These are phyloP conservation scores for Colinus virginianus DNA, from an alignment of 2,113 vertebrate genomes.

Conservation along the genomic window DNA sequence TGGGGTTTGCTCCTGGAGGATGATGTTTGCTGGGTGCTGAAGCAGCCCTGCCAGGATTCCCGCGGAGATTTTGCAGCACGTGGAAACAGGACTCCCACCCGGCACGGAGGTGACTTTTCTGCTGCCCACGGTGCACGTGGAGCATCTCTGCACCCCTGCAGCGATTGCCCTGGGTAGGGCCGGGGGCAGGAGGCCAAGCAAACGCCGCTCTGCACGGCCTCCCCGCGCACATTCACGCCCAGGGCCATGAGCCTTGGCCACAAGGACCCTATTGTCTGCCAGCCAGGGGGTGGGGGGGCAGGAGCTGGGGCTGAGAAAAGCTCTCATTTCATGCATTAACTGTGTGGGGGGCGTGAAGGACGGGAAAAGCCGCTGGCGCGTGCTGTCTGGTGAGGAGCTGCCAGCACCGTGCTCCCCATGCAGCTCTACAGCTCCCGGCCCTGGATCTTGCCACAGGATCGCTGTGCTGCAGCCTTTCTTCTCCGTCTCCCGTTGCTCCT, in stretches of 20 bases:
- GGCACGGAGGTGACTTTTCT: neutral
- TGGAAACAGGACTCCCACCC: neutral
- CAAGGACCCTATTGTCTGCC: neutral
- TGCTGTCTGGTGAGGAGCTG: neutral
- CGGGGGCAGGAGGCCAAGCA: slow-evolving; percentile 24
- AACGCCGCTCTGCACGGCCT: rapidly evolving
- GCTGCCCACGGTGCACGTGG: neutral
- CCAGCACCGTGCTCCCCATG: rapidly evolving
- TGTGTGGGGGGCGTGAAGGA: neutral
- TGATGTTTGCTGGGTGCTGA: neutral
- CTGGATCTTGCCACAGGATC: neutral
- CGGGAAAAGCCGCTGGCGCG: neutral
- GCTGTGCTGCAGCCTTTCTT: neutral
- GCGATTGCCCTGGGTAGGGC: neutral
- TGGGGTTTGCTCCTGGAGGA: neutral
- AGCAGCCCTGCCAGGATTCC: neutral
- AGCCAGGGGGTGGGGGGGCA: neutral
- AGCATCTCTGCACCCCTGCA: rapidly evolving
- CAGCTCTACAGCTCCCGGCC: neutral
- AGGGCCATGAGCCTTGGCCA: neutral
- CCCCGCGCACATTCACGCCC: rapidly evolving
- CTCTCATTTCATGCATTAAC: neutral
- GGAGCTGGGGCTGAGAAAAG: rapidly evolving
- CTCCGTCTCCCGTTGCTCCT: neutral
- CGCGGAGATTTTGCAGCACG: neutral